Percentiles rank a stretch among this genome's conserved stretches.
Conservation (phyloP, 2,888 invertebrate genomes). For the Drosophila niveifrons region DNA sequence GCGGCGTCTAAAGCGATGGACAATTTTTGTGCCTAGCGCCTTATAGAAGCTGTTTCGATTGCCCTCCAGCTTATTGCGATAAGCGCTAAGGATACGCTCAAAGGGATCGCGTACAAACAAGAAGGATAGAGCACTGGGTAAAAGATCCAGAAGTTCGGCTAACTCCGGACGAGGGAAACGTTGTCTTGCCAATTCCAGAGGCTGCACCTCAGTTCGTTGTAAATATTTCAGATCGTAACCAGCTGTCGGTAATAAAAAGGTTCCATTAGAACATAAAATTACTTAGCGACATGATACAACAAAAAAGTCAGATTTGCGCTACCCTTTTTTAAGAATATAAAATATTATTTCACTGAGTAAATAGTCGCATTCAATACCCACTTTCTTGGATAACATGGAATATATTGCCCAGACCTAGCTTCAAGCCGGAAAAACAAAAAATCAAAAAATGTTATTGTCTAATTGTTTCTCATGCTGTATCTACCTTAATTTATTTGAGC, state of each 20-base stretch:
- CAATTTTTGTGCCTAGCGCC: conserved; percentile 89
- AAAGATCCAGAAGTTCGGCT: conserved; percentile 88
- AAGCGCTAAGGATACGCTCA: conserved; percentile 90
- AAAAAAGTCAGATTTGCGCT: too few species aligned
- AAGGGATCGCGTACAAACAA: conserved; percentile 91
- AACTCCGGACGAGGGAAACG: conserved; percentile 89
- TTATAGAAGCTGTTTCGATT: conserved; percentile 90
- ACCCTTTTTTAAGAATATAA: too few species aligned
- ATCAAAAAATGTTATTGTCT: too few species aligned
- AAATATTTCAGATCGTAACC: conserved; percentile 88
- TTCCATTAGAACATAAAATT: not conserved
- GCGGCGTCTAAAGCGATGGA: conserved; percentile 86
- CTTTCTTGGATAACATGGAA: too few species aligned
- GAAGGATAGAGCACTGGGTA: conserved; percentile 88
- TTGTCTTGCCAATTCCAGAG: conserved; percentile 89
- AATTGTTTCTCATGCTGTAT: too few species aligned
- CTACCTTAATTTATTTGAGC: too few species aligned
- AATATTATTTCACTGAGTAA: too few species aligned
- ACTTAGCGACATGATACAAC: too few species aligned
- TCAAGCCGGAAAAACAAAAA: too few species aligned
- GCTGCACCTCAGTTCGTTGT: conserved; percentile 87
- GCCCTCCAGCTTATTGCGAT: conserved; percentile 91
- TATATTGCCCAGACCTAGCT: too few species aligned
- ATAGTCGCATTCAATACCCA: too few species aligned
- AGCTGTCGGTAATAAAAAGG: conserved; percentile 81